Evolutionary conservation across 2,113 vertebrate species (phyloP).

Genomic region (Microtus oregoni): DNA sequence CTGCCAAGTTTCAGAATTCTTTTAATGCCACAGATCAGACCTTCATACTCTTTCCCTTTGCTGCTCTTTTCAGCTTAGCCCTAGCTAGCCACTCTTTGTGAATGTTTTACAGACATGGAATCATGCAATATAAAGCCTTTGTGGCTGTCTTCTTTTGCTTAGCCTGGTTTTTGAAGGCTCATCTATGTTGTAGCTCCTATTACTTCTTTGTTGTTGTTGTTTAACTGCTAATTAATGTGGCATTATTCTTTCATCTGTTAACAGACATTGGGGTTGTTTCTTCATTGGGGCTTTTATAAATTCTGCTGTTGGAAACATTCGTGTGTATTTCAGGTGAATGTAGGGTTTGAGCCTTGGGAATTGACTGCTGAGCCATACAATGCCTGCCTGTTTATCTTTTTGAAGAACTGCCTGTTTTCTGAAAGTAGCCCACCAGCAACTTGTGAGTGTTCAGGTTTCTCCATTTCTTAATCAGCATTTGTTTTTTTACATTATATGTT

Average conservation of each 20-base stretch:
- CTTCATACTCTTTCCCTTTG: background rate
- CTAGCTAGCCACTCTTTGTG: background rate
- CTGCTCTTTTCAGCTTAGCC: background rate
- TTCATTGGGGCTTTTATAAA: background rate
- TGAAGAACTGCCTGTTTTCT: background rate
- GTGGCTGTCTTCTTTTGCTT: background rate
- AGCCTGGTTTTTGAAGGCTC: background rate
- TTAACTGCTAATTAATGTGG: background rate
- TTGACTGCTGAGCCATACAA: background rate
- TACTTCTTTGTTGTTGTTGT: background rate
- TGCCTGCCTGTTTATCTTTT: background rate
- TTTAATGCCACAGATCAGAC: background rate
- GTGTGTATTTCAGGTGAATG: background rate
- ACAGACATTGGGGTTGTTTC: background rate
- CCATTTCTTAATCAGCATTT: background rate
- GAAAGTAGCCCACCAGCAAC: background rate
- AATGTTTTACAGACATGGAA: background rate
- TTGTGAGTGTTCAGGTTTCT: background rate
- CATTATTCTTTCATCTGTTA: background rate
- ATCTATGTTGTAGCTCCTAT: background rate
- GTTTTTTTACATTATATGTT: background rate
- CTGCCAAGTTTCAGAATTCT: background rate
- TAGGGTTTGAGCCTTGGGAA: background rate
- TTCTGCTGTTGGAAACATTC: background rate
- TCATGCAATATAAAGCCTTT: background rate